Base-by-base conservation (phyloP, 2,888 invertebrate species). In the Caenorhabditis sulstoni region DNA sequence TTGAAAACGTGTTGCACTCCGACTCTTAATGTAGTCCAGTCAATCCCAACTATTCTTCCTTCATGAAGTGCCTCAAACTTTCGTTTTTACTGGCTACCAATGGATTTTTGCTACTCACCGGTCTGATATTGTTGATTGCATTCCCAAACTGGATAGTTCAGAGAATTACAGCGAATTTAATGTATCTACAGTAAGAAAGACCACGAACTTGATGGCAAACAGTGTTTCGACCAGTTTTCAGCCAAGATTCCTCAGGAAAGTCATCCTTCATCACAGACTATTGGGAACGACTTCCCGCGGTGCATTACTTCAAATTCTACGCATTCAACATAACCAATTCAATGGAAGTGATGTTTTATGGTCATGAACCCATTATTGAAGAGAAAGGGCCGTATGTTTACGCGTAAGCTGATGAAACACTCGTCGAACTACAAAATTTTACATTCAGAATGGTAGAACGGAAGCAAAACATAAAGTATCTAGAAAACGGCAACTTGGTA, bases 261-360 rank as follows among this genome's bases (percentile, higher is more conserved):
- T 65, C 65, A 2, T 53, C 53, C 1, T 23, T 44, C 1, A 45
- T 53, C 41, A 81, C 81, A 5, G 67, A 49, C 35, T 81, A 50
- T 39, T 81, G 81, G 81, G 41, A 52, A 22, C 20, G 67, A 11
- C 41, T 81, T 4, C 81, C 81, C 0, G 81, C 71, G 0, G 64
- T 67, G 11, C 65, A 79, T 35, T 64, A 65, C 35, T 79, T 64
- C 50, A 65, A 68, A 8, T 73, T 73, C 44, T 79, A 75, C 47
- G 47, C 78, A 37, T 79, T 81, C 65, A 81, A 81, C 37, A 71
- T 81, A 2, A 79, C 75, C 0, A 81, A 81, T 57, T 64, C 70
- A 11, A 71, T 71, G 22, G 79, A 78, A 16, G 75, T 79, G 1
- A 53, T 79, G 41, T 75, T 75, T 41, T 41, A 81, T 23, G 71